A percentile compares a stretch with the other conserved stretches of the same genome.
phyloP scores from a whole-genome alignment of 2,797 vertebrate genomes.

The Mormyrus hasselquistii region DNA sequence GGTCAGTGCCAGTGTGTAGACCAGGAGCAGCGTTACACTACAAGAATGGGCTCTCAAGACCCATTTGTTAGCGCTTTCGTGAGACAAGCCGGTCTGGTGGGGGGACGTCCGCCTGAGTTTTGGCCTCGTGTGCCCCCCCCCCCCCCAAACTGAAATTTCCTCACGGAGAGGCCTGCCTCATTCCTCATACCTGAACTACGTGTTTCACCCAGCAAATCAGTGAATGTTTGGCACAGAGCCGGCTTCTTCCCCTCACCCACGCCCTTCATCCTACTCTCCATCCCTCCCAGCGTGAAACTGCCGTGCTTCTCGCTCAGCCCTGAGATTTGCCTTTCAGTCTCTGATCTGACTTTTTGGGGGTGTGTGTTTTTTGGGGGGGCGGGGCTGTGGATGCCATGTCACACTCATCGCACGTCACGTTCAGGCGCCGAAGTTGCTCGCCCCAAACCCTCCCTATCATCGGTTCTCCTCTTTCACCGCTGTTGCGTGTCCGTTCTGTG shows the following conservation, averaged over 20 bases:
- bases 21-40: not conserved
- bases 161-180: not conserved
- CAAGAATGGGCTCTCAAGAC: not conserved
- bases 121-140: not conserved
- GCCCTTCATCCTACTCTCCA: not conserved
- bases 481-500: not conserved
- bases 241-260: not conserved
- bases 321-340: not conserved
- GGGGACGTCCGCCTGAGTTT: not conserved
- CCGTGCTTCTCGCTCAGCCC: not conserved
- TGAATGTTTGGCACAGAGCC: not conserved
- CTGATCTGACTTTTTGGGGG: not conserved
- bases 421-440: not conserved
- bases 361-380: not conserved
- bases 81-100: not conserved
- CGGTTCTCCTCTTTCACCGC: constrained; percentile 22
- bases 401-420: not conserved
- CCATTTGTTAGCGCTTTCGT: not conserved
- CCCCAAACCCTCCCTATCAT: constrained; percentile 14
- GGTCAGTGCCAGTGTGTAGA: not conserved
- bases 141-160: not conserved
- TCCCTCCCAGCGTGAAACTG: not conserved
- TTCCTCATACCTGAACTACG: not conserved
- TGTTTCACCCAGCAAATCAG: not conserved
- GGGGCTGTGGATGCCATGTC: not conserved